Conservation (phyloP, 1,140 invertebrate species). For the Ostrea denselamellosa region DNA sequence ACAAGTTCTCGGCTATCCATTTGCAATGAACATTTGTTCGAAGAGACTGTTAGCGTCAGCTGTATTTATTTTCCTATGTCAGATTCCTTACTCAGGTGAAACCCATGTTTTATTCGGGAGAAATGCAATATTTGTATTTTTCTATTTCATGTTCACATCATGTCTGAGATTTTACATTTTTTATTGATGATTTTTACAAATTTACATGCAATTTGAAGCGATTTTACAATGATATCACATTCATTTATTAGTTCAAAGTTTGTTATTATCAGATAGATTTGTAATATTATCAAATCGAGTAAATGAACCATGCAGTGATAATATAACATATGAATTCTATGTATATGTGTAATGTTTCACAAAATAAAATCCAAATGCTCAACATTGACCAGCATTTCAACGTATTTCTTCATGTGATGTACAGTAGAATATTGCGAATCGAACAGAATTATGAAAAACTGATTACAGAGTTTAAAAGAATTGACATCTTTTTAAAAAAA, state of each 20-base stretch:
- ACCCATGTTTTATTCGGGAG: constrained; percentile 10
- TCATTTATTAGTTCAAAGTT: not conserved
- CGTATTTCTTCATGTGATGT: too few relatives aligned
- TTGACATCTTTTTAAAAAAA: too few relatives aligned
- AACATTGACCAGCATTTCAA: too few relatives aligned
- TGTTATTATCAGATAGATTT: too few relatives aligned
- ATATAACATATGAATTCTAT: too few relatives aligned
- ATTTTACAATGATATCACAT: not conserved
- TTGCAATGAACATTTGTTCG: not conserved
- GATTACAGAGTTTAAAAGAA: too few relatives aligned
- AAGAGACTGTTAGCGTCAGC: not conserved
- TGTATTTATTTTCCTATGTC: not conserved
- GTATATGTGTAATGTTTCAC: too few relatives aligned
- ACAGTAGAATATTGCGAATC: too few relatives aligned
- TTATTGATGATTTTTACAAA: constrained; percentile 8
- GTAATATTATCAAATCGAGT: too few relatives aligned
- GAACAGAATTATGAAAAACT: too few relatives aligned
- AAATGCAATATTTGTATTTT: constrained; percentile 40
- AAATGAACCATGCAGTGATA: too few relatives aligned
- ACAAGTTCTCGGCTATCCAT: constrained; percentile 20
- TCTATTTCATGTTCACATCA: not conserved
- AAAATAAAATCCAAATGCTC: too few relatives aligned
- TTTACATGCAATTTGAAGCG: constrained; percentile 2
- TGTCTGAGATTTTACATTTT: constrained; percentile 9
- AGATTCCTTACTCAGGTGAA: not conserved